These are phyloP conservation scores for Drosophila cyrtoloma DNA, from an alignment of 2,888 invertebrate species.

Conservation along the genomic window DNA sequence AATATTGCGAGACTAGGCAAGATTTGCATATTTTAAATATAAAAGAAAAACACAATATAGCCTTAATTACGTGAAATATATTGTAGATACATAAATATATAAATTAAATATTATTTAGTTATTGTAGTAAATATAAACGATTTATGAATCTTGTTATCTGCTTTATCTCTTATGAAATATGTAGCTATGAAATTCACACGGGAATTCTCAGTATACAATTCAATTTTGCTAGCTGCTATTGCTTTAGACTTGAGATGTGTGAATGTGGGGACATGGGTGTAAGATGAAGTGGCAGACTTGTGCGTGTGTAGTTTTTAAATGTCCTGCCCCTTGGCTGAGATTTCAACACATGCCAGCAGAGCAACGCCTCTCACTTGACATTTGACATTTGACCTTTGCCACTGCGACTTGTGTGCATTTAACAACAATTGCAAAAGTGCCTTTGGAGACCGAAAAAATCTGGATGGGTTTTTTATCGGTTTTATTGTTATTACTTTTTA, in stretches of 20 bases:
- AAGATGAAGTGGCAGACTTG: background rate
- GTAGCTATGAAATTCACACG: background rate
- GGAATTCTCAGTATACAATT: background rate
- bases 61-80: constrained; percentile 26
- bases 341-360: background rate
- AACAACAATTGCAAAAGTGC: background rate
- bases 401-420: background rate
- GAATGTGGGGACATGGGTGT: background rate
- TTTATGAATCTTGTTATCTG: background rate
- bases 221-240: background rate
- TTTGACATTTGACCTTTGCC: constrained; percentile 12
- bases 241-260: background rate
- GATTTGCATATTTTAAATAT: constrained; percentile 52
- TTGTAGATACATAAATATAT: constrained; percentile 5
- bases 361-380: background rate
- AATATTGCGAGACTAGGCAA: constrained; percentile 28
- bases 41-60: constrained; percentile 6
- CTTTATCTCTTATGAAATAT: background rate
- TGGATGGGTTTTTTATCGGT: background rate
- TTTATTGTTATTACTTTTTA: background rate
- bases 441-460: background rate
- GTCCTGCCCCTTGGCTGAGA: background rate
- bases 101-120: constrained; percentile 12
- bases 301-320: background rate
- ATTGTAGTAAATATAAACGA: constrained; percentile 8